phyloP scores from a whole-genome alignment of 2,113 vertebrate genomes.

The Parus major region DNA sequence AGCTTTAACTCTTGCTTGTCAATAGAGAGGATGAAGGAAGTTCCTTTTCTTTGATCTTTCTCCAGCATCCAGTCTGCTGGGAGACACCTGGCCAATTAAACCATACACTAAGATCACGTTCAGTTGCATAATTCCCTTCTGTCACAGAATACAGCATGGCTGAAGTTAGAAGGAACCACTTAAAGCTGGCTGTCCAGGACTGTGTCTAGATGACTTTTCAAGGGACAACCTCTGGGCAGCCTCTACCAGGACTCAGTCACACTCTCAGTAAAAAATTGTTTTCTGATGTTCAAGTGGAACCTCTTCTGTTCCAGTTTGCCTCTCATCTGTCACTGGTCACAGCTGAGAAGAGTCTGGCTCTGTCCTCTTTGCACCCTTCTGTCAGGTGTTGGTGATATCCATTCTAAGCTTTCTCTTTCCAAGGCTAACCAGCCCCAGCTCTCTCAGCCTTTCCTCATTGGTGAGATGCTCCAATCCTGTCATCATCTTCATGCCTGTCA shows the following conservation, averaged over 20 bases:
- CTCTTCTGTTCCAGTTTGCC: background rate
- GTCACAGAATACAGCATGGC: background rate
- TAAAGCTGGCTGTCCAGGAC: background rate
- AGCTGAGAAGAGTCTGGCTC: background rate
- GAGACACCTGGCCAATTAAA: background rate
- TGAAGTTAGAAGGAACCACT: background rate
- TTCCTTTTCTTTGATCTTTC: background rate
- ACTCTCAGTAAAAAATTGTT: background rate
- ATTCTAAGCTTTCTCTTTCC: background rate
- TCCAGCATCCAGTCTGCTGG: background rate
- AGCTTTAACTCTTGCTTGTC: background rate
- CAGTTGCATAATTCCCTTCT: background rate
- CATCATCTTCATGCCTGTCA: background rate
- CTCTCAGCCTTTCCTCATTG: background rate
- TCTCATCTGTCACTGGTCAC: background rate
- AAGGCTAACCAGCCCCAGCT: background rate
- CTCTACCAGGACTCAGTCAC: background rate
- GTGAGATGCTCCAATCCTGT: background rate
- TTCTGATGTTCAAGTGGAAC: background rate
- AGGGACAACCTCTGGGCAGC: background rate
- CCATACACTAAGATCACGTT: background rate
- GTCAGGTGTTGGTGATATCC: background rate
- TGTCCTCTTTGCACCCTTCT: background rate
- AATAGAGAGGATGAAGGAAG: background rate
- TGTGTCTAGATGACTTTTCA: rapidly evolving